Conservation (phyloP, 2,113 vertebrate genomes). For the Suricata suricatta region DNA sequence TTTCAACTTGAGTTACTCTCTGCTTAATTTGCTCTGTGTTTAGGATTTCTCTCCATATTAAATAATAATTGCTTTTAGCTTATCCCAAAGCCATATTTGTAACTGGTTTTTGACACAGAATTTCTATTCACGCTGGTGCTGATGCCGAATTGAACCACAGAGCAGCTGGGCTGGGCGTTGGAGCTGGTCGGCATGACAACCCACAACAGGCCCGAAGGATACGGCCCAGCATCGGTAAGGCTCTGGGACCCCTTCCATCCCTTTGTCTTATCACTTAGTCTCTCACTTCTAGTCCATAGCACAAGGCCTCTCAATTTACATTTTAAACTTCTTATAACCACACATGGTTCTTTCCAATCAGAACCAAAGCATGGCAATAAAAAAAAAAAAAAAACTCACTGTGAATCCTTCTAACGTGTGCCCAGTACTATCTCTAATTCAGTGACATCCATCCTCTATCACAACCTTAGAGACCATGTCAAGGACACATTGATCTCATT, state of each 20-base stretch:
- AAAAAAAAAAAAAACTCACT: not conserved
- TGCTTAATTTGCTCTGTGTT: not conserved
- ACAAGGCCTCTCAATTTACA: not conserved
- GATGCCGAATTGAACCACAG: not conserved
- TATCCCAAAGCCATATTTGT: not conserved
- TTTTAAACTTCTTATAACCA: not conserved
- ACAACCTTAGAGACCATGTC: not conserved
- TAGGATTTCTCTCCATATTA: not conserved
- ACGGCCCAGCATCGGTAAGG: not conserved
- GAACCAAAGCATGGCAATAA: not conserved
- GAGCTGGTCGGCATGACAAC: not conserved
- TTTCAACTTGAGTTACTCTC: not conserved
- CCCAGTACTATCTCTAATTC: not conserved
- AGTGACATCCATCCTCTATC: not conserved
- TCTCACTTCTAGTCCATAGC: not conserved
- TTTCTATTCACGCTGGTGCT: not conserved
- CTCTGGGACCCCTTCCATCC: not conserved
- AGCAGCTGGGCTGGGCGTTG: not conserved
- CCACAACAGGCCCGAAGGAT: accelerated
- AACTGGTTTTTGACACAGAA: not conserved
- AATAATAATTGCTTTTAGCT: not conserved
- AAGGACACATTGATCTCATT: not conserved
- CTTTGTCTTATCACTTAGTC: not conserved
- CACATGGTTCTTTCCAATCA: not conserved
- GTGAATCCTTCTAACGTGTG: not conserved